A percentile compares a stretch with the other conserved stretches of the same genome.
These are phyloP conservation scores for Clusia tigrina DNA, from an alignment of 2,888 invertebrate genomes.

Conservation along the genomic window DNA sequence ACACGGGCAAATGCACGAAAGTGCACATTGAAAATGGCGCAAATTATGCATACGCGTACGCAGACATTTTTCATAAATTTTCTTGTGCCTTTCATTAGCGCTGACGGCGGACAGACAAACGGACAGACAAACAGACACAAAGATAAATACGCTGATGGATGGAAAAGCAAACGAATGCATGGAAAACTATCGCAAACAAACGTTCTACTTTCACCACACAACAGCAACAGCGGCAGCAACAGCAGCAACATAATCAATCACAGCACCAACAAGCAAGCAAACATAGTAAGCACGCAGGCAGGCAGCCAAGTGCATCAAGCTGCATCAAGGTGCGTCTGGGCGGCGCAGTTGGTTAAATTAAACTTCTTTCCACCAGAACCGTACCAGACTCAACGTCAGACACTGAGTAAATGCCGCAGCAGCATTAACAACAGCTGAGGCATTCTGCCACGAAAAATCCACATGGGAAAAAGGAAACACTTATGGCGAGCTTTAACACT, in stretches of 20 bases:
- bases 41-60: not conserved
- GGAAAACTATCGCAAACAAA: conserved; percentile 35
- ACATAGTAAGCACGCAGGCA: not conserved
- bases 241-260: not conserved
- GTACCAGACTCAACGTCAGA: not conserved
- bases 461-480: not conserved
- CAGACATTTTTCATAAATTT: not conserved
- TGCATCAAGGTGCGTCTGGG: no score
- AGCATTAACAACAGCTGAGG: not conserved
- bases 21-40: no score
- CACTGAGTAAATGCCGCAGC: not conserved
- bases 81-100: conserved; percentile 5
- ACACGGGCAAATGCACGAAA: no score
- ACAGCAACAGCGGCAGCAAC: not conserved
- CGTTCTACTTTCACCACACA: conserved; percentile 51
- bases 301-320: no score
- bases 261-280: not conserved
- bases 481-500: no score
- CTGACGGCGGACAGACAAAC: conserved; percentile 3
- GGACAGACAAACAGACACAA: conserved; percentile 27
- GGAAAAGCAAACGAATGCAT: conserved; percentile 35
- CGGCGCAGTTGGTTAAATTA: not conserved
- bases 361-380: not conserved
- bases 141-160: conserved; percentile 37
- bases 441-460: not conserved